Base-by-base conservation (phyloP, 2,113 vertebrate species). In the Mastomys natalensis region DNA sequence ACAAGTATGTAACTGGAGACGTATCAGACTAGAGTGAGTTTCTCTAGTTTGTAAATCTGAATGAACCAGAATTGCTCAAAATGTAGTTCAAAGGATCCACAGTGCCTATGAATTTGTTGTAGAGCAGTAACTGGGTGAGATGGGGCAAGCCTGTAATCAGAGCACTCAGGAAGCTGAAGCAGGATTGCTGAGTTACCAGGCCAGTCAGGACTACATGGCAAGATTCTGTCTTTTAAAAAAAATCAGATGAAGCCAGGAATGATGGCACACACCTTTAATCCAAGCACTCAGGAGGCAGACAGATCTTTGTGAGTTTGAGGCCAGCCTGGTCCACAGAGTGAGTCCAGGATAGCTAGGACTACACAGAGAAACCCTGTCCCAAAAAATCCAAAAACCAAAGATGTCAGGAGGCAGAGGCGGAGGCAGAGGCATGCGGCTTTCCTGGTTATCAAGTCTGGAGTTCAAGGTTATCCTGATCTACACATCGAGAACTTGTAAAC, bases 41-140 rank as follows among this genome's bases (percentile, higher is more conserved):
- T 64, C 60, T 84, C 77, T 72, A 94, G 62, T 90, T 55, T 86
- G 31, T 58, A 19, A 89, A 64, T 89, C 64, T 73, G 64, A 87
- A 74, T 89, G 91, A 91, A 77, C 6, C 66, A 51, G 48, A 87
- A 51, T 92, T 85, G 89, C 10, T 94, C 68, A 95, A 96, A 85
- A 53, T n/a, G 40, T 5, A 87, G 74, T 84, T 91, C 29, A 45
- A 96, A 16, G 87, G 34, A 26, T 48, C 31, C 34, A 40, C 1
- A 31, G 43, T 45, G 16, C 43, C 24, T 19, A 21, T 55, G 82
- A 84, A 78, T 66, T 22, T 89, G 66, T 82, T 95, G 10, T 51
- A 68, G 60, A 43, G 51, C 7, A 0, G 68, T 29, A 55, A 15
- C 22, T 55, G 22, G 45, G 45, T 12, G 2, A 24, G 31, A 66